These are phyloP conservation scores for Drosophila ficusphila DNA, from an alignment of 1,140 invertebrate genomes.

Conservation along the genomic window DNA sequence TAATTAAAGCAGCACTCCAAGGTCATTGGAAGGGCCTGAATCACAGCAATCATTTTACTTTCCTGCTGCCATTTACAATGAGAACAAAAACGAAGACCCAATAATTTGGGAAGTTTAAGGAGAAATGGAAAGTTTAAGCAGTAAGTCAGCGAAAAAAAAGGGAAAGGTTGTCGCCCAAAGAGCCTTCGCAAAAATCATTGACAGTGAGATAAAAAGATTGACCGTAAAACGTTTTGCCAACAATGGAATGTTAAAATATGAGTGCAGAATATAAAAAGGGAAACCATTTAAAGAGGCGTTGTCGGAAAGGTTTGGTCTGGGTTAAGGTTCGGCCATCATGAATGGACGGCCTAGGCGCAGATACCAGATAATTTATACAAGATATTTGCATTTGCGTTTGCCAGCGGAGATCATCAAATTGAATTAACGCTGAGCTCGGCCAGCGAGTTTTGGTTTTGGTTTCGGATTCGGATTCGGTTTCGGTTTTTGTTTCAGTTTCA, in stretches of 20 bases:
- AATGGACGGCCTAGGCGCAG: slow-evolving; percentile 40
- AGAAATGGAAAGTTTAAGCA: slow-evolving; percentile 38
- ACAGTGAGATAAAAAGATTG: slow-evolving; percentile 56
- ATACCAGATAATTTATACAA: slow-evolving; percentile 68
- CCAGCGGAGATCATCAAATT: slow-evolving; percentile 62
- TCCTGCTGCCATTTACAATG: not conserved
- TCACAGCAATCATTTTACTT: not conserved
- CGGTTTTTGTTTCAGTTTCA: slow-evolving; percentile 25
- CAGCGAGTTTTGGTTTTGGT: slow-evolving; percentile 26
- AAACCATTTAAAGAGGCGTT: slow-evolving; percentile 50
- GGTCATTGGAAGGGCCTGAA: slow-evolving; percentile 12
- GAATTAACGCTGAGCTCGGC: slow-evolving; percentile 54
- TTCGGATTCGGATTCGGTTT: slow-evolving; percentile 23
- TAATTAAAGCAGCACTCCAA: slow-evolving; percentile 4
- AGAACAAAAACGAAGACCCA: too few relatives aligned
- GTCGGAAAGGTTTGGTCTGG: slow-evolving; percentile 41
- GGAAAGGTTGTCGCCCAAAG: slow-evolving; percentile 43
- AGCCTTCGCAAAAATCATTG: slow-evolving; percentile 32
- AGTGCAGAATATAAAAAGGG: slow-evolving; percentile 50
- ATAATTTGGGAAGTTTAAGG: not conserved
- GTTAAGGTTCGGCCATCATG: slow-evolving; percentile 51
- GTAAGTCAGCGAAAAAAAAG: slow-evolving; percentile 19
- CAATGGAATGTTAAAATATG: slow-evolving; percentile 58
- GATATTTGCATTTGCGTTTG: slow-evolving; percentile 69
- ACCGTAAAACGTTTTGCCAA: slow-evolving; percentile 52